Percentiles rank a stretch among this genome's conserved stretches.
Conservation (phyloP, 2,113 vertebrate genomes). For the Chaenogobius annularis region DNA sequence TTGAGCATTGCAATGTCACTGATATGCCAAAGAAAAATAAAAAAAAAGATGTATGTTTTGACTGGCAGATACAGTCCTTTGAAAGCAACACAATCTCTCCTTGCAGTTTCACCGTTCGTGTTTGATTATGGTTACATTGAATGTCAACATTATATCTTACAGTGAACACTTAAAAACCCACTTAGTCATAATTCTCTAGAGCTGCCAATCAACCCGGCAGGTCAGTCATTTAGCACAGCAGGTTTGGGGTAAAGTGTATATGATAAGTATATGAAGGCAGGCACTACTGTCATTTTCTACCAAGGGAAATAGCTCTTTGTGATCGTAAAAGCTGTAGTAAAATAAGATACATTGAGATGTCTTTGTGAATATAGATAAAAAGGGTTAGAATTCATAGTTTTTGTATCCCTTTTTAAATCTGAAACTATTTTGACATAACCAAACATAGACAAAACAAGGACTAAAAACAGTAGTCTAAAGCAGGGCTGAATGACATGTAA, state of each 20-base stretch:
- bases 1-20: too few relatives aligned
- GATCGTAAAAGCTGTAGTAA: conserved; percentile 15
- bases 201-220: conserved; percentile 59
- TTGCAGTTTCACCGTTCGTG: conserved; percentile 24
- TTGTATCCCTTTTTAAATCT: too few relatives aligned
- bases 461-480: too few relatives aligned
- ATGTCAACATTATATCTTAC: conserved; percentile 51
- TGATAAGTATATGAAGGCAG: conserved; percentile 40
- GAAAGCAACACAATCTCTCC: conserved; percentile 10
- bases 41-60: not conserved
- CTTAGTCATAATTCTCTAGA: conserved; percentile 48
- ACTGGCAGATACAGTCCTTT: conserved; percentile 2
- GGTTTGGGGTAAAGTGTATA: conserved; percentile 36
- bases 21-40: too few relatives aligned
- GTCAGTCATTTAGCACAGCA: conserved; percentile 61
- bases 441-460: too few relatives aligned
- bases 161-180: conserved; percentile 43
- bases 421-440: too few relatives aligned
- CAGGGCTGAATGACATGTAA: too few relatives aligned
- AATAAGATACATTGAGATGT: conserved; percentile 9
- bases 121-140: conserved; percentile 43
- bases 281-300: not conserved
- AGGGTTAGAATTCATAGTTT: too few relatives aligned
- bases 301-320: not conserved
- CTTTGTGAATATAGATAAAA: not conserved